Conservation (phyloP, 2,888 invertebrate genomes). For the Tipula confusa region DNA sequence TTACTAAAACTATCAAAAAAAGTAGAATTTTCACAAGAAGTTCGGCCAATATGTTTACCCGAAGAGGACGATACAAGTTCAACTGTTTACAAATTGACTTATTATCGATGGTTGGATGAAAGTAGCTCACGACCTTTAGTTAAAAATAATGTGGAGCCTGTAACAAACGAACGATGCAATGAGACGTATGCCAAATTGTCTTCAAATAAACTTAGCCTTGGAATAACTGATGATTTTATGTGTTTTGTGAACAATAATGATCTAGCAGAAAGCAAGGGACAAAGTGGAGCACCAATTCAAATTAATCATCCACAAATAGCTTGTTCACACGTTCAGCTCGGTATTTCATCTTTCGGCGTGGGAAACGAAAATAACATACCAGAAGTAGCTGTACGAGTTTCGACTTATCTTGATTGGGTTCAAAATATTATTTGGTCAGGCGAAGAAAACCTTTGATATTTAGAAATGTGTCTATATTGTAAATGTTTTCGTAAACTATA, state of each 20-base stretch:
- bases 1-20: background rate
- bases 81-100: background rate
- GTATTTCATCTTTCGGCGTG: constrained; percentile 52
- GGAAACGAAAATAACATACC: constrained; percentile 47
- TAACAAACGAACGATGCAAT: constrained; percentile 43
- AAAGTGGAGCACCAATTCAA: constrained; percentile 62
- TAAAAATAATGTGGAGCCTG: background rate
- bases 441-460: too few relatives aligned
- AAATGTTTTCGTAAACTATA: too few relatives aligned
- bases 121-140: background rate
- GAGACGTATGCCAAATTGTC: constrained; percentile 37
- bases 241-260: too few relatives aligned
- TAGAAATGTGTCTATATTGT: too few relatives aligned
- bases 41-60: too few relatives aligned
- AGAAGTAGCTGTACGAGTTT: background rate
- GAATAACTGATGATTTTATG: constrained; percentile 46
- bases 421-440: background rate
- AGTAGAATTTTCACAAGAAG: too few relatives aligned
- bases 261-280: constrained; percentile 47
- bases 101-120: too few relatives aligned
- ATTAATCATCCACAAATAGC: constrained; percentile 41
- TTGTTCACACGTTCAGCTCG: constrained; percentile 52
- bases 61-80: background rate
- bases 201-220: constrained; percentile 42
- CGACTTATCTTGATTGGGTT: background rate